Evolutionary conservation across 2,113 vertebrate genomes (phyloP), one percentile per base, ranked within the genome.

Genomic region (Coryphaenoides rupestris): DNA sequence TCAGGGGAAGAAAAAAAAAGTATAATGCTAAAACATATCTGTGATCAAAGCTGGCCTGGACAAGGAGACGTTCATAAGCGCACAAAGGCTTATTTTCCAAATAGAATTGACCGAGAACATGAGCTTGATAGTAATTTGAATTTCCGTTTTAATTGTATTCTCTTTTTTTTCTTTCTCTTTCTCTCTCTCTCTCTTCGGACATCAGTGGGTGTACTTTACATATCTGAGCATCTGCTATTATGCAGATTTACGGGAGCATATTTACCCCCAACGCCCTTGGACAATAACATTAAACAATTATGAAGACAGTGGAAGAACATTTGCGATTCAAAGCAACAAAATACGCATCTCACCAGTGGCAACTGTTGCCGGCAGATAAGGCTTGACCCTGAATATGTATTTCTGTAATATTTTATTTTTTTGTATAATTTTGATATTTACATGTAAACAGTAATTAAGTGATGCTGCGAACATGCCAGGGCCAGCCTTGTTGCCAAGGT

Each of bases 311-410:
- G 84, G 61, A 19, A 9, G 76, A 70, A 68, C 83, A 92, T 91
- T 91, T 91, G 89, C 28, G 88, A 90, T 91, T 89, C 87, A 88
- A 87, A 89, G 86, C 86, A 78, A n/a, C n/a, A n/a, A n/a, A n/a
- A 86, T 84, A 79, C 82, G 19, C 72, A 83, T 75, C 82, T 81
- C 65, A 28, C 72, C 67, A 5, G 70, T 21, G 63, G 82, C 88
- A 87, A 89, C 81, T 89, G 89, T 87, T 84, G 77, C 84, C 58
- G 87, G 85, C 87, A 88, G 88, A 89, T 84, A 85, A 86, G 86
- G 87, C 86, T 90, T 16, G 89, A 90, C 91, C 90, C 89, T 89
- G 85, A 82, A 69, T 88, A 76, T 82, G 85, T 88, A 72, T 86
- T 87, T 85, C 80, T 84, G 74, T 82, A 77, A 75, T 84, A n/a